Percentiles rank a stretch among this genome's conserved stretches.
phyloP scores from a whole-genome alignment of 2,888 invertebrate genomes.

The Altica lythri region DNA sequence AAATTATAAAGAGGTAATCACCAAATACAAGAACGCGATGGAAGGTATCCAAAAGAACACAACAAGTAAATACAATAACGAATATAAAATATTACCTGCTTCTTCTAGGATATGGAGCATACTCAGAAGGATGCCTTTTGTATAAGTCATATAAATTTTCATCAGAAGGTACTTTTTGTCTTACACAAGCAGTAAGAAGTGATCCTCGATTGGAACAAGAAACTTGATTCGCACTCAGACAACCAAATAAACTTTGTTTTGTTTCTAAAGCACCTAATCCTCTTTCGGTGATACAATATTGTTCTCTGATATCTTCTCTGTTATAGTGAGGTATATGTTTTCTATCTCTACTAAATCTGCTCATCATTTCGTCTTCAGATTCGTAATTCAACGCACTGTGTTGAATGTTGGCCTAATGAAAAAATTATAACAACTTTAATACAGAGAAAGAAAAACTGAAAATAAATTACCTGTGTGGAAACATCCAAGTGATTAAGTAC shows the following conservation, averaged over 20 bases:
- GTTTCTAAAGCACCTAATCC: constrained; percentile 72
- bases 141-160: constrained; percentile 74
- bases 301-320: constrained; percentile 88
- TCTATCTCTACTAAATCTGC: constrained; percentile 60
- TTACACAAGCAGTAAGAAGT: constrained; percentile 84
- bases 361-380: constrained; percentile 81
- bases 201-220: constrained; percentile 66
- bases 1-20: too few species aligned
- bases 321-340: constrained; percentile 71
- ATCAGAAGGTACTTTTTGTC: constrained; percentile 84
- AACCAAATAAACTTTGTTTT: constrained; percentile 73
- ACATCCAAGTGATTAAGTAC: constrained; percentile 56
- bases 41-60: too few species aligned
- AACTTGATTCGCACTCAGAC: constrained; percentile 76
- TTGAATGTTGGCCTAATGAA: constrained; percentile 69
- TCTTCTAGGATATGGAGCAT: constrained; percentile 80
- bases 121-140: constrained; percentile 64
- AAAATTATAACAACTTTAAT: background rate
- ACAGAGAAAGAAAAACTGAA: background rate
- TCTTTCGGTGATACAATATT: constrained; percentile 87
- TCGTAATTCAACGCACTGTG: constrained; percentile 75
- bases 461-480: constrained; percentile 54
- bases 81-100: constrained; percentile 59
- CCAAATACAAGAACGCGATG: too few species aligned
- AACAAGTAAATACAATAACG: background rate